Evolutionary conservation across 2,797 vertebrate genomes (phyloP).

Genomic region (Syndactyla subalaris): DNA sequence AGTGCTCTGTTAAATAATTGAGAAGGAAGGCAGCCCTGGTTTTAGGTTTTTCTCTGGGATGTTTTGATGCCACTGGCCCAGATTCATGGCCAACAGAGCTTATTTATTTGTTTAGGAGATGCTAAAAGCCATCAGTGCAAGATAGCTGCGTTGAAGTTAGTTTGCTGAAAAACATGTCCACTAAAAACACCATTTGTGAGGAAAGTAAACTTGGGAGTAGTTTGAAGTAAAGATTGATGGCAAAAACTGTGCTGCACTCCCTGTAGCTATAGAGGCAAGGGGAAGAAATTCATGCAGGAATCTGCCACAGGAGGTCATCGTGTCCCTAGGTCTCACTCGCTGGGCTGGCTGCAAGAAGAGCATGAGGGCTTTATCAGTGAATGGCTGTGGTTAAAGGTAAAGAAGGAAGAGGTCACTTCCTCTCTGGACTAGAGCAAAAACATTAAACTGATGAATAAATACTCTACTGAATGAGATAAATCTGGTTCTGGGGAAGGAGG

Average conservation of each 20-base stretch:
- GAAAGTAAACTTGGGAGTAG: neutral
- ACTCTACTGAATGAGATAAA: neutral
- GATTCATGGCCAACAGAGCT: neutral
- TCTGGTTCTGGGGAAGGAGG: neutral
- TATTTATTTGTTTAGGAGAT: neutral
- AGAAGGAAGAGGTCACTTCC: neutral
- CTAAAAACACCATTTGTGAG: neutral
- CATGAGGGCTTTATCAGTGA: neutral
- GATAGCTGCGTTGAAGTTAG: rapidly evolving
- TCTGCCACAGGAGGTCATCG: conserved; percentile 64
- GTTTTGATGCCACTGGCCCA: neutral
- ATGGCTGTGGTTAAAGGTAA: neutral
- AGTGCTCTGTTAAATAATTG: neutral
- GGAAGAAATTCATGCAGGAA: neutral
- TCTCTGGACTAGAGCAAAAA: neutral
- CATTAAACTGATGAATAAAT: conserved; percentile 39
- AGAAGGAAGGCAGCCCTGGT: neutral
- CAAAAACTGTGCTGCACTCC: neutral
- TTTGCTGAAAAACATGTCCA: neutral
- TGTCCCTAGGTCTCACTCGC: neutral
- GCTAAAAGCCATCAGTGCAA: neutral
- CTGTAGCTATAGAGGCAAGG: rapidly evolving
- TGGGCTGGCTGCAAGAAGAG: neutral
- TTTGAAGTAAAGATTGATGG: neutral
- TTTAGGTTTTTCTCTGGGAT: neutral